A percentile compares a stretch with the other conserved stretches of the same genome.
Evolutionary conservation across 2,888 invertebrate genomes (phyloP).

Genomic region (Xestoiulus laeticollis): DNA sequence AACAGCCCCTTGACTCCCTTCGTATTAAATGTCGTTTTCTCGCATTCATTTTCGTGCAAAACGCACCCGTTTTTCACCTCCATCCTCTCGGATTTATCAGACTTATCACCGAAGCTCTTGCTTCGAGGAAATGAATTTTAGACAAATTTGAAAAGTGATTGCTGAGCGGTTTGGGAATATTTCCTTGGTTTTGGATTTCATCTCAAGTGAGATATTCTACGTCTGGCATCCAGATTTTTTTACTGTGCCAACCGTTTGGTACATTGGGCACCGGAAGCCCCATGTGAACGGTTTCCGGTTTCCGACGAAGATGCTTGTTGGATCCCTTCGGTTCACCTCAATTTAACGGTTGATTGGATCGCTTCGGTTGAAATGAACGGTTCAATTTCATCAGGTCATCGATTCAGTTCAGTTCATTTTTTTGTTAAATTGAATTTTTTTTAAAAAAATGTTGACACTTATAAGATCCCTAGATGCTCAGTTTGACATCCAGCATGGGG

Average conservation of each 20-base stretch:
- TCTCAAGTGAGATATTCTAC: background rate
- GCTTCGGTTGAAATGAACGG: background rate
- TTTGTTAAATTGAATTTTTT: no score
- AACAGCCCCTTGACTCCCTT: background rate
- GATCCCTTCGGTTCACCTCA: no score
- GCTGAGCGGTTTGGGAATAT: conserved; percentile 13
- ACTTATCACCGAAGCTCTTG: background rate
- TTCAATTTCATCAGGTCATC: no score
- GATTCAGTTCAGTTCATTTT: no score
- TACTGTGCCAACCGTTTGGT: background rate
- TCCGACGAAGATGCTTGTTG: background rate
- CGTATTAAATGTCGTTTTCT: background rate
- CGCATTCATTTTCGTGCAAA: background rate
- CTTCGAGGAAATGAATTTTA: background rate
- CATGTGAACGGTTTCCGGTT: background rate
- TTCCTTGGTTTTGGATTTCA: background rate
- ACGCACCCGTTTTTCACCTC: background rate
- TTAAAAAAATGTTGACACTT: background rate
- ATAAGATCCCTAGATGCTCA: background rate
- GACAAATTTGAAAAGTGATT: conserved; percentile 26
- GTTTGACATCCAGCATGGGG: background rate
- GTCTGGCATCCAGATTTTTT: background rate
- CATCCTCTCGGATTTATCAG: background rate
- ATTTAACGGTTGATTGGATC: background rate
- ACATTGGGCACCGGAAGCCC: background rate